These are phyloP conservation scores for Cosmia pyralina DNA, from an alignment of 2,888 invertebrate species.

Conservation along the genomic window DNA sequence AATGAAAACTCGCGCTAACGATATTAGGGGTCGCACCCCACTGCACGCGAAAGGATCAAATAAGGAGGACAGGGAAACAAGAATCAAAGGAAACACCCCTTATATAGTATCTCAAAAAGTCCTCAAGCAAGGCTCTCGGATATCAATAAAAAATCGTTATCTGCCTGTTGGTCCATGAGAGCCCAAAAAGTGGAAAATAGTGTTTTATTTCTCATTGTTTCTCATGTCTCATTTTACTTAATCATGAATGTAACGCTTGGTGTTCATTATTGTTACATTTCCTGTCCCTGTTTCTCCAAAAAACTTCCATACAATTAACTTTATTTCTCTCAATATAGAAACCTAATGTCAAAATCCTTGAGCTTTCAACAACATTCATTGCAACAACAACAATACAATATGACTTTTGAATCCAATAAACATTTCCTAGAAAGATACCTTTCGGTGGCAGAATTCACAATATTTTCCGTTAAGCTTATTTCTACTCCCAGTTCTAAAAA, in stretches of 20 bases:
- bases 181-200: background rate
- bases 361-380: background rate
- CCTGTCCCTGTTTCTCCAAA: background rate
- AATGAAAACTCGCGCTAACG: conserved; percentile 81
- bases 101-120: background rate
- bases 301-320: background rate
- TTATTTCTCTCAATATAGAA: background rate
- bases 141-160: background rate
- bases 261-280: background rate
- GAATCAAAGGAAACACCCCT: background rate
- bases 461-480: conserved; percentile 6
- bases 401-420: background rate
- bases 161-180: background rate
- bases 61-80: background rate
- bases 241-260: background rate
- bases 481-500: background rate
- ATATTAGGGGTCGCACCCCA: conserved; percentile 66
- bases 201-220: background rate
- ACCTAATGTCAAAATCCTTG: no score
- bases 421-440: background rate
- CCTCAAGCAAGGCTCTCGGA: background rate
- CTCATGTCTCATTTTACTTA: background rate
- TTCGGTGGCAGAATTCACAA: background rate
- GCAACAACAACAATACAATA: no score
- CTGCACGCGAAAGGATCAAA: conserved; percentile 29